Base-by-base conservation (phyloP, 1,140 invertebrate genomes). In the Ladona fulva region DNA sequence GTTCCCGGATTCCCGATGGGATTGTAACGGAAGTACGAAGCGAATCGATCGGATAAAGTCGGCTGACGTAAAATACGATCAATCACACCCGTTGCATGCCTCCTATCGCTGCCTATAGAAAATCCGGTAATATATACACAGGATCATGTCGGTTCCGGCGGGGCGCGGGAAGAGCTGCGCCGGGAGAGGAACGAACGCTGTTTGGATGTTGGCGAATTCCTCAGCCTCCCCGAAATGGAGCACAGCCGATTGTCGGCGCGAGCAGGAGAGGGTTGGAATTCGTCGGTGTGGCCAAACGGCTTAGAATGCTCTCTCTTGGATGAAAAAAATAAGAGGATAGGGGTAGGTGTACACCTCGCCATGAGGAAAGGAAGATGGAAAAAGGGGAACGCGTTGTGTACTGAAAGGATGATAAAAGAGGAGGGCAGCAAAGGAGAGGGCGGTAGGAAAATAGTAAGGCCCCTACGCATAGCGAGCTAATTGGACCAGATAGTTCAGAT, bases 41-140 rank as follows among this genome's bases (percentile, higher is more conserved):
- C 52, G 52, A 66, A 66, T 66, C 52, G 52, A 66, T 66, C 52
- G 52, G 52, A 66, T 66, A 66, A 66, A 66, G 52, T 66, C n/a
- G n/a, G 52, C 52, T 22, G 52, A 66, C 52, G 52, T 66, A 66
- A 66, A 66, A 66, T 66, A 66, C 52, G 52, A 22, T 66, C 52
- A 19, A 66, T 66, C 52, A 22, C 52, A 66, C 52, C 52, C 52
- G 29, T 22, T 66, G 52, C 52, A 22, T 66, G 14, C 52, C 52
- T 16, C n/a, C 52, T 16, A 22, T 19, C 52, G 52, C 52, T 12
- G 52, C 16, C 52, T 66, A 66, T 22, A 66, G 52, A 22, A 22
- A 22, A 66, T 16, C 52, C 1, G 52, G n/a, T 12, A 12, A 22
- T 19, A 66, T 16, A 66, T 19, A 66, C 52, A 12, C 3, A 12